phyloP scores from a whole-genome alignment of 2,113 vertebrate species.

The Ophthalmolycus amberensis region DNA sequence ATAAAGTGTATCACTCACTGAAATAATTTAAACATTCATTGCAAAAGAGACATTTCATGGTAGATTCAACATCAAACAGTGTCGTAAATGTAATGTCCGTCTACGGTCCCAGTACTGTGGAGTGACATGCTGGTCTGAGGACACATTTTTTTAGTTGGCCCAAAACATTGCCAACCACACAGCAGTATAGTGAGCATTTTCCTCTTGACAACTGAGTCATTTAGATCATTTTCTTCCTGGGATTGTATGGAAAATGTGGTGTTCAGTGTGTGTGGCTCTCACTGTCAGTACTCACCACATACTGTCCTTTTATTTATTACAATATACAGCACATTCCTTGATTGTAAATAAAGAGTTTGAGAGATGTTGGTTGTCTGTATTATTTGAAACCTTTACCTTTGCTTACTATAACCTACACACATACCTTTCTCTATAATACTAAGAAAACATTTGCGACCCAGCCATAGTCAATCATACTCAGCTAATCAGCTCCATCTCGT shows the following conservation, averaged over 20 bases:
- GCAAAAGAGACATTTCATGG: not conserved
- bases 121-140: constrained; percentile 2
- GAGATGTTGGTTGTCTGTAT: no score
- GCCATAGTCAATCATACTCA: not conserved
- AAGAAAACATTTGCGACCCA: not conserved
- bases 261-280: not conserved
- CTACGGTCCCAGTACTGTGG: not conserved
- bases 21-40: not conserved
- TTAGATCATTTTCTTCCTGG: no score
- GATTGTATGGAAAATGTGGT: not conserved
- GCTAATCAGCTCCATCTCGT: not conserved
- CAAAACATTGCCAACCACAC: not conserved
- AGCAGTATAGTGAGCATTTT: not conserved
- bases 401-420: not conserved
- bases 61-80: not conserved
- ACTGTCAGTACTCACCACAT: not conserved
- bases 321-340: no score
- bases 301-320: not conserved
- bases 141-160: not conserved
- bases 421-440: not conserved
- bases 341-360: no score
- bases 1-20: not conserved
- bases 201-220: not conserved
- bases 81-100: not conserved
- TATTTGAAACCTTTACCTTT: no score